These are phyloP conservation scores for Heptranchias perlo DNA, from an alignment of 2,113 vertebrate genomes.

Conservation along the genomic window DNA sequence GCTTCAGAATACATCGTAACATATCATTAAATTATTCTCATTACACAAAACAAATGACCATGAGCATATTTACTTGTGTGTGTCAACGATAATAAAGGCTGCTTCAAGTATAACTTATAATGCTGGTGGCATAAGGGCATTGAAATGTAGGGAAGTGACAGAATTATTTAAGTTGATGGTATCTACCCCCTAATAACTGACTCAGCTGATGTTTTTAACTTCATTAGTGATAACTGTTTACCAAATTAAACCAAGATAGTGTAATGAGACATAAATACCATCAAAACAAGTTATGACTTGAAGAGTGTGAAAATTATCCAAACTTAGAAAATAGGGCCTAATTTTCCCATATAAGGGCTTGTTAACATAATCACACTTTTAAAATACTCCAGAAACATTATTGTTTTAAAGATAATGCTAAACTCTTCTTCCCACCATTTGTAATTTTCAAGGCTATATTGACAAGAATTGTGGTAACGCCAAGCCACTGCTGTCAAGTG, in stretches of 20 bases:
- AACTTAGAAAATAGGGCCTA: neutral
- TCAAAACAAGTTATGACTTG: neutral
- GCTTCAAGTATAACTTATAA: neutral
- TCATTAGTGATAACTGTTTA: neutral
- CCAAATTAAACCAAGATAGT: neutral
- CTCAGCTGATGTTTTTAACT: neutral
- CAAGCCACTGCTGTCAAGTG: neutral
- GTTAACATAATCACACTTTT: neutral
- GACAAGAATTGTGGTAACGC: neutral
- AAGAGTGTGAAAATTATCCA: neutral
- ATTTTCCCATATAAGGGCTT: neutral
- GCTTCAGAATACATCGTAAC: neutral
- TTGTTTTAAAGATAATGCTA: neutral
- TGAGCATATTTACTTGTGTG: neutral
- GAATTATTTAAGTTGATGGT: neutral
- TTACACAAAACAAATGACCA: neutral
- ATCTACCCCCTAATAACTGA: neutral
- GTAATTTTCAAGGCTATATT: neutral
- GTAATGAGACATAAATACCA: neutral
- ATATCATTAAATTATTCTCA: neutral
- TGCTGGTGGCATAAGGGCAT: neutral
- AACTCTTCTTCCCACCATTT: neutral
- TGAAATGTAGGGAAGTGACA: neutral
- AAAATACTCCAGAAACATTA: neutral
- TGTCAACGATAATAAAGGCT: neutral